These are phyloP conservation scores for Fabriciana adippe DNA, from an alignment of 2,888 invertebrate genomes.

Conservation along the genomic window DNA sequence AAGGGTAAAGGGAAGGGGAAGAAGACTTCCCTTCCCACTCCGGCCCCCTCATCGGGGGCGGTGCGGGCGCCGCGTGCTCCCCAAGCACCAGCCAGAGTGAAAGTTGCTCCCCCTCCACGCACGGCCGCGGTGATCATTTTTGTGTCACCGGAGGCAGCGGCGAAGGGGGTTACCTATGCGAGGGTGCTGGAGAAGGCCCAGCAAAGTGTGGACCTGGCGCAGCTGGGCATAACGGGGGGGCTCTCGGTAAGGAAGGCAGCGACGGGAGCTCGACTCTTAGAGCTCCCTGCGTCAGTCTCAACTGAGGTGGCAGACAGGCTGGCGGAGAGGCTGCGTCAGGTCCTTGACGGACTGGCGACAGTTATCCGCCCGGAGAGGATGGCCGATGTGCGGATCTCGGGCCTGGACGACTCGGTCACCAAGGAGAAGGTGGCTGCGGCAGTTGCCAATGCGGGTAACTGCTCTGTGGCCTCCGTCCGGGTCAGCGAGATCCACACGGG, in stretches of 20 bases:
- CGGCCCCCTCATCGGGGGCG: background rate
- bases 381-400: background rate
- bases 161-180: slow-evolving; percentile 5
- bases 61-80: background rate
- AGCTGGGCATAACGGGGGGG: background rate
- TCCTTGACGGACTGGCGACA: slow-evolving; percentile 6
- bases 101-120: background rate
- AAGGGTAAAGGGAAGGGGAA: background rate
- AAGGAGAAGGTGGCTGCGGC: background rate
- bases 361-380: background rate
- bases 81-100: background rate
- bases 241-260: background rate
- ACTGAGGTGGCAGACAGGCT: slow-evolving; percentile 3
- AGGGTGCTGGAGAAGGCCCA: slow-evolving; percentile 1
- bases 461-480: background rate
- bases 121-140: slow-evolving; percentile 3
- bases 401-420: slow-evolving; percentile 8
- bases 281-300: background rate
- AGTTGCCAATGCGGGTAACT: background rate
- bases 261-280: slow-evolving; percentile 7
- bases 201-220: background rate
- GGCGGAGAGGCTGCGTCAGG: background rate
- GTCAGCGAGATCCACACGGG: no score
- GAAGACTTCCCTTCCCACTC: no score
- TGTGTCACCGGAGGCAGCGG: background rate